A percentile compares a stretch with the other conserved stretches of the same genome.
These are phyloP conservation scores for Ditula angustiorana DNA, from an alignment of 2,888 invertebrate genomes.

Conservation along the genomic window DNA sequence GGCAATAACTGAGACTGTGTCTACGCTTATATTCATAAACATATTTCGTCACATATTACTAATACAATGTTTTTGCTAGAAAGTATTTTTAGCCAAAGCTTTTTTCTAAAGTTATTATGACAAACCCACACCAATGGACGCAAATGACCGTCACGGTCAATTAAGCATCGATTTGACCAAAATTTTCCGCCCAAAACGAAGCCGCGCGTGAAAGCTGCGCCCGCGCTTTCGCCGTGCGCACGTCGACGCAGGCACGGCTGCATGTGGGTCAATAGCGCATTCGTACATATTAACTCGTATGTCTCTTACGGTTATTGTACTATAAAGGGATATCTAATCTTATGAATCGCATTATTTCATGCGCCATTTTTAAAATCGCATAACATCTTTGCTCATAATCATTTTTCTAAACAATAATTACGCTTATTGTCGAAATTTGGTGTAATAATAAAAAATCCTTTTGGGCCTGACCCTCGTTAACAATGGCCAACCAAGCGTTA, in stretches of 20 bases:
- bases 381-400: too few relatives aligned
- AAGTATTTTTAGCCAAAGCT: neutral
- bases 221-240: conserved; percentile 12
- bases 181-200: conserved; percentile 24
- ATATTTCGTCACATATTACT: neutral
- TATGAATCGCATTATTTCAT: too few relatives aligned
- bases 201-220: conserved; percentile 27
- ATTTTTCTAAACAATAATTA: too few relatives aligned
- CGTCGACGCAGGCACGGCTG: neutral
- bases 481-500: too few relatives aligned
- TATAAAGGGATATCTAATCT: too few relatives aligned
- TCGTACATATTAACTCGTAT: neutral
- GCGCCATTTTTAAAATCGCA: too few relatives aligned
- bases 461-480: too few relatives aligned
- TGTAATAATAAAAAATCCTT: too few relatives aligned
- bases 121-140: neutral
- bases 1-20: too few relatives aligned
- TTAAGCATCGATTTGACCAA: conserved; percentile 10
- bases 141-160: neutral
- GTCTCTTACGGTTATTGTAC: too few relatives aligned
- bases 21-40: too few relatives aligned
- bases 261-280: conserved; percentile 26
- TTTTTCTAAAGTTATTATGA: neutral
- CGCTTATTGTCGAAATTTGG: too few relatives aligned
- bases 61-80: neutral